Evolutionary conservation across 53 echinoderm and acorn worm genomes (phyloP).

Genomic region (Astropecten irregularis): DNA sequence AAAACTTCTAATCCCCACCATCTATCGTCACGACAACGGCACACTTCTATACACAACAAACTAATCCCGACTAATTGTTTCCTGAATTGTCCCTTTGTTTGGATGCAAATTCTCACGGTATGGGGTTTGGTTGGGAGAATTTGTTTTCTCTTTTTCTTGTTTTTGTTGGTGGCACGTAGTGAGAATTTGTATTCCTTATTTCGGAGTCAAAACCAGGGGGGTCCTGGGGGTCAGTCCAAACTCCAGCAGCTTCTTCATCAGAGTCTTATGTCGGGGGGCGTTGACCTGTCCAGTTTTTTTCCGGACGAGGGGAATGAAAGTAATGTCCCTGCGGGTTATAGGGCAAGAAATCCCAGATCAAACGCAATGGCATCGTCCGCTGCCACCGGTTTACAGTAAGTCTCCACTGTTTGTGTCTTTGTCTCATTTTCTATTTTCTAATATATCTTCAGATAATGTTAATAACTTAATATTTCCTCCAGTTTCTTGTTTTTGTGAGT

Average conservation of each 20-base stretch:
- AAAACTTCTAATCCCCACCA: conserved; percentile 5
- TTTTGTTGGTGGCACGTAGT: not conserved
- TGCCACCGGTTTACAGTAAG: conserved; percentile 34
- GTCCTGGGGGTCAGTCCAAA: conserved; percentile 23
- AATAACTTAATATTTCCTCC: no score
- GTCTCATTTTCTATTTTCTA: not conserved
- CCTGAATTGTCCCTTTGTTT: no score
- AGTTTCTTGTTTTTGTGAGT: no score
- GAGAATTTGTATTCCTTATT: conserved; percentile 17
- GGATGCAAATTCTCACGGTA: no score
- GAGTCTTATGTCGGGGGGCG: conserved; percentile 50
- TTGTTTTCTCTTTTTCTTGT: no score
- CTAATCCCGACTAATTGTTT: not conserved
- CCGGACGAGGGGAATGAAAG: conserved; percentile 13
- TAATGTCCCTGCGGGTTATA: conserved; percentile 22
- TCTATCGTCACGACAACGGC: conserved; percentile 1
- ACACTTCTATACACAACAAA: not conserved
- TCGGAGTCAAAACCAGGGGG: conserved; percentile 3
- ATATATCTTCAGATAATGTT: no score
- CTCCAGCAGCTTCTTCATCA: conserved; percentile 25
- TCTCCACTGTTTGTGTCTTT: not conserved
- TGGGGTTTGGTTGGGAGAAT: not conserved
- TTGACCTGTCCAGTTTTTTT: conserved; percentile 36
- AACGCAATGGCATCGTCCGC: conserved; percentile 41
- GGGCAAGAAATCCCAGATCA: conserved; percentile 33